Percentiles rank a stretch among this genome's conserved stretches.
These are phyloP conservation scores for Hydrolagus colliei DNA, from an alignment of 2,797 vertebrate genomes.

Conservation along the genomic window DNA sequence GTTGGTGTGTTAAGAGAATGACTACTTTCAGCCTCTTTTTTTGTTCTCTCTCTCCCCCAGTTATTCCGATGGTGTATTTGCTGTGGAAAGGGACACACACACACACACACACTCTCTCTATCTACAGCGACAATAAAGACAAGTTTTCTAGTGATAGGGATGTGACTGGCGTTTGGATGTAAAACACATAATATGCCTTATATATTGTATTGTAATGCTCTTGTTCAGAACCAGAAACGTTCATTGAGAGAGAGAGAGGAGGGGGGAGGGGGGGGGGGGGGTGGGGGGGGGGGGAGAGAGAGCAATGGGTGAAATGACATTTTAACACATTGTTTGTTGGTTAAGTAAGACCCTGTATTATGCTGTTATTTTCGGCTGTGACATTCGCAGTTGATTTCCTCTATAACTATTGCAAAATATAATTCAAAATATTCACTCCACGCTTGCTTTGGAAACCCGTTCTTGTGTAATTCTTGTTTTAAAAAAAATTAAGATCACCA, in stretches of 20 bases:
- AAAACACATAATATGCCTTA: background rate
- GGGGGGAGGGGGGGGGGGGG: too few relatives aligned
- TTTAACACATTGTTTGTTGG: background rate
- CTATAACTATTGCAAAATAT: background rate
- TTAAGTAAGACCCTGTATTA: background rate
- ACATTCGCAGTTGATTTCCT: background rate
- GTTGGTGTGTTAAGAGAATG: slow-evolving; percentile 38
- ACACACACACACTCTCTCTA: background rate
- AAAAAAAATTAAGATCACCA: background rate
- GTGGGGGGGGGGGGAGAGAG: too few relatives aligned
- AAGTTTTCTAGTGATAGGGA: too few relatives aligned
- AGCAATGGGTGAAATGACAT: background rate
- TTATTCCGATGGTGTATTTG: slow-evolving; percentile 46
- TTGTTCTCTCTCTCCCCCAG: slow-evolving; percentile 13
- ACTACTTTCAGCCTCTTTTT: background rate
- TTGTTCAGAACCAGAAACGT: background rate
- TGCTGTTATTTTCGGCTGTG: too few relatives aligned
- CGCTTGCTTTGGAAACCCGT: background rate
- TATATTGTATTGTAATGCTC: too few relatives aligned
- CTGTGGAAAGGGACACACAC: slow-evolving; percentile 30
- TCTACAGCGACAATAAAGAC: background rate
- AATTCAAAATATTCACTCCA: background rate
- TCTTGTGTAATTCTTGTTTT: background rate
- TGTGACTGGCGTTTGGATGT: background rate
- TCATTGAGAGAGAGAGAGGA: background rate